phyloP scores from a whole-genome alignment of 2,113 vertebrate genomes.

The Salvator merianae region DNA sequence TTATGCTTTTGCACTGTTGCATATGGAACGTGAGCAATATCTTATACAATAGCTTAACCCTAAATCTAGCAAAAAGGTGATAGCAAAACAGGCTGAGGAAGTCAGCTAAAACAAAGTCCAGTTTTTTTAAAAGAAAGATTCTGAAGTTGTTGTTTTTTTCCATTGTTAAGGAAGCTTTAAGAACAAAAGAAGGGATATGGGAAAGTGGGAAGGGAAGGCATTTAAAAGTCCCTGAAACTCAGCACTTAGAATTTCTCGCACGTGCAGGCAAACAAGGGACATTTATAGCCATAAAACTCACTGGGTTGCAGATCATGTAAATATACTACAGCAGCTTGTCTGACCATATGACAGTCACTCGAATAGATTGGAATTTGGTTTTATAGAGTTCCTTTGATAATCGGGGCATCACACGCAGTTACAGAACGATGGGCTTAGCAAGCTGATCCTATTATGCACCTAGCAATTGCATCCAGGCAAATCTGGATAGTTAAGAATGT shows the following conservation, averaged over 20 bases:
- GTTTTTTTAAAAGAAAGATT: slow-evolving; percentile 10
- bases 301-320: slow-evolving; percentile 45
- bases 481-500: slow-evolving; percentile 41
- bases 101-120: rapidly evolving
- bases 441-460: slow-evolving; percentile 50
- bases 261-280: slow-evolving; percentile 36
- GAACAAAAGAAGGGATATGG: slow-evolving; percentile 18
- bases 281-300: slow-evolving; percentile 42
- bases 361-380: slow-evolving; percentile 45
- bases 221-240: not conserved
- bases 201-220: not conserved
- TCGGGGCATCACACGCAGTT: slow-evolving; percentile 20
- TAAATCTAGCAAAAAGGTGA: not conserved
- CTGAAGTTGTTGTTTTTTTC: not conserved
- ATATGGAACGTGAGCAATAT: slow-evolving; percentile 1
- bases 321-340: slow-evolving; percentile 24
- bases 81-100: not conserved
- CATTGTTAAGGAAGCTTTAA: slow-evolving; percentile 37
- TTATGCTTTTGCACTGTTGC: slow-evolving; percentile 27
- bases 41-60: not conserved
- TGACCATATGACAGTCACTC: slow-evolving; percentile 25
- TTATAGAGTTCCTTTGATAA: slow-evolving; percentile 34
- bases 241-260: slow-evolving; percentile 28
- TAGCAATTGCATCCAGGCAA: slow-evolving; percentile 36
- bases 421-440: slow-evolving; percentile 53